Base-by-base conservation (phyloP, 2,113 vertebrate genomes). In the Lontra canadensis region DNA sequence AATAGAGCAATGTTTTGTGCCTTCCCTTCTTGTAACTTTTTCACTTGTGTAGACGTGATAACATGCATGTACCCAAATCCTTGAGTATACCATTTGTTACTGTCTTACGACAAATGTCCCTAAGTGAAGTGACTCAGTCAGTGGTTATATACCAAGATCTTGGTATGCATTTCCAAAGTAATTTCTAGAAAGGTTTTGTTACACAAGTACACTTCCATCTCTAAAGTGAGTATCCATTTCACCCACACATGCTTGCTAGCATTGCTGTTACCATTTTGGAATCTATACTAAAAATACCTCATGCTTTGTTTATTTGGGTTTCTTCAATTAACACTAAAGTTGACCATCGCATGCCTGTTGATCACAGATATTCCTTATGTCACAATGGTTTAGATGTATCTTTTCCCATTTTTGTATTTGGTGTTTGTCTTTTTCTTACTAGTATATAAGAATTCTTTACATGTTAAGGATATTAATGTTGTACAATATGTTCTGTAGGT, bases 281-380 rank as follows among this genome's bases (percentile, higher is more conserved):
- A 21, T 39, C 61, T 47, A 1, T 17, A 34, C 36, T 65, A 11
- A 36, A 63, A 80, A 8, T 0, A 1, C 10, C 29, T 20, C 12
- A 0, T 4, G 18, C 25, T 59, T 36, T 11, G 21, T 90, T 10
- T 31, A 2, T 52, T 15, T n/a, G 57, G 11, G 11, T 42, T 25
- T 87, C 69, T 25, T 55, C 12, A 2, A 0, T n/a, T 13, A 7
- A 17, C 10, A 4, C 23, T 9, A 34, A 59, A 7, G 4, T 1
- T 13, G 8, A 59, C 5, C 21, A 0, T 34, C 13, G 9, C 31
- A 0, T 18, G 17, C 23, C 59, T 67, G 4, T 14, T 11, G 6
- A 31, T 15, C 14, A 3, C 23, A 1, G 8, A 0, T 17, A 1
- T 67, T 7, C 55, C 69, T 76, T 20, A 0, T 0, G 1, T 14